Percentiles rank a stretch among this genome's conserved stretches.
These are phyloP conservation scores for Thalassarche chlororhynchos DNA, from an alignment of 2,113 vertebrate genomes.

Conservation along the genomic window DNA sequence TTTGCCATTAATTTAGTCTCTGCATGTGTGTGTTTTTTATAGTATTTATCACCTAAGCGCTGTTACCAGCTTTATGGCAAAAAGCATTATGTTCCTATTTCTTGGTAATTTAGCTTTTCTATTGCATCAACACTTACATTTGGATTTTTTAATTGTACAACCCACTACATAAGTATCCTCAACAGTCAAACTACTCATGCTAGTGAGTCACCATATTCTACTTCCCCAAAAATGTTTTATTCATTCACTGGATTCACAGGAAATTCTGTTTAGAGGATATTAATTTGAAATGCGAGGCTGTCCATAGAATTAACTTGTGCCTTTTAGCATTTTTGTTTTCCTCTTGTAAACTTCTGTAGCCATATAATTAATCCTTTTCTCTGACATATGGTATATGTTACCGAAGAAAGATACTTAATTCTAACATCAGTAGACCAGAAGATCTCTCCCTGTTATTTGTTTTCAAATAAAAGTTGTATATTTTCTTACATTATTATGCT, in stretches of 20 bases:
- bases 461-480: background rate
- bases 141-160: background rate
- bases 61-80: background rate
- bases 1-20: conserved; percentile 1
- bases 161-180: background rate
- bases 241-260: background rate
- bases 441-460: background rate
- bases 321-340: background rate
- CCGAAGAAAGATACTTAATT: background rate
- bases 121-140: background rate
- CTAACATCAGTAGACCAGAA: background rate
- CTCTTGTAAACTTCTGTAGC: background rate
- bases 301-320: background rate
- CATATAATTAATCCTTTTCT: background rate
- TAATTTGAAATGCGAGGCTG: background rate
- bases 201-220: background rate
- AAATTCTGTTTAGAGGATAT: background rate
- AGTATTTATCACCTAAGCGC: background rate
- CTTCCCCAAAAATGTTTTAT: background rate
- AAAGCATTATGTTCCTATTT: background rate
- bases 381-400: background rate
- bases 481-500: background rate
- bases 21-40: background rate
- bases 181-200: background rate
- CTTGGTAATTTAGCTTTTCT: background rate